phyloP scores from a whole-genome alignment of 2,888 invertebrate genomes.

The Synanthedon vespiformis region DNA sequence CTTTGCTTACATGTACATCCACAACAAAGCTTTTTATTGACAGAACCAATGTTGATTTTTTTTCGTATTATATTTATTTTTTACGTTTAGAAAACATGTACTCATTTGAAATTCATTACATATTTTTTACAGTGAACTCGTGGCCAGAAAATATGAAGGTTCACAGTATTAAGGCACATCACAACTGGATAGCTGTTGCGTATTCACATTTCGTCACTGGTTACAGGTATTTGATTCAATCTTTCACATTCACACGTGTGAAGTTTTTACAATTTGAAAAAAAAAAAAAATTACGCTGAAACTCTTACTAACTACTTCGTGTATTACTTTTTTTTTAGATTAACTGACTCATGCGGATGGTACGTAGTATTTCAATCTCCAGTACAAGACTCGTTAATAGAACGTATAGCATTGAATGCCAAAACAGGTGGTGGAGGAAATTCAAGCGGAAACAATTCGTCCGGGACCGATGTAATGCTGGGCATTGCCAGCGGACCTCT shows the following conservation, averaged over 20 bases:
- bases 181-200: conserved; percentile 97
- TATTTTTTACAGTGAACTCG: conserved; percentile 71
- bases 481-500: conserved; percentile 60
- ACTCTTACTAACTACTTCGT: too few relatives aligned
- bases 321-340: conserved; percentile 48
- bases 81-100: too few relatives aligned
- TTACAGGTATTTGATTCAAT: conserved; percentile 80
- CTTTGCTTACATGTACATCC: too few relatives aligned
- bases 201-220: conserved; percentile 96
- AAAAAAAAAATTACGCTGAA: too few relatives aligned
- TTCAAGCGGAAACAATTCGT: conserved; percentile 38
- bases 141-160: conserved; percentile 91
- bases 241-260: too few relatives aligned
- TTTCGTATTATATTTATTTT: too few relatives aligned
- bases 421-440: conserved; percentile 59
- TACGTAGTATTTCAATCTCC: conserved; percentile 94
- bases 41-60: too few relatives aligned
- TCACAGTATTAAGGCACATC: conserved; percentile 94
- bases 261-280: too few relatives aligned
- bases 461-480: conserved; percentile 60
- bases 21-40: too few relatives aligned
- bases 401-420: conserved; percentile 90
- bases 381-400: conserved; percentile 88
- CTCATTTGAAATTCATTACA: conserved; percentile 4
- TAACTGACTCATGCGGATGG: conserved; percentile 98